phyloP scores from a whole-genome alignment of 2,113 vertebrate genomes.

The Menidia beryllina region DNA sequence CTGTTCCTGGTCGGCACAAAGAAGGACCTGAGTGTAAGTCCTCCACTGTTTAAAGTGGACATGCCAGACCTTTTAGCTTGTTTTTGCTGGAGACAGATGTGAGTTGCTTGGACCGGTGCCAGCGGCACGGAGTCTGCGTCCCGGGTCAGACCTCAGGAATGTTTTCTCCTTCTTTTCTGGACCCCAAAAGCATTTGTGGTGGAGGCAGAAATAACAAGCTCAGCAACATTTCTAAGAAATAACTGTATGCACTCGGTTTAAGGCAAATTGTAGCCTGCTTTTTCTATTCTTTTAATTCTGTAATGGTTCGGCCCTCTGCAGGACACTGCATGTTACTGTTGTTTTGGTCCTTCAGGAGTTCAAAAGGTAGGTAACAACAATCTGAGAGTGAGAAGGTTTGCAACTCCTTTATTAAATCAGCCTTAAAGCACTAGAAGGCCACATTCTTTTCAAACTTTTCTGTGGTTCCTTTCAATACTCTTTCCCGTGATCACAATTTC shows the following conservation, averaged over 20 bases:
- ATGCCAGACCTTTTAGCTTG: conserved; percentile 1
- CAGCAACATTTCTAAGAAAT: background rate
- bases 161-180: conserved; percentile 32
- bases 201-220: background rate
- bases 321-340: background rate
- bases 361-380: background rate
- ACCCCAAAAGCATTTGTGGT: conserved; percentile 15
- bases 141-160: conserved; percentile 60
- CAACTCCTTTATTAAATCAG: too few species aligned
- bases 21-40: conserved; percentile 91
- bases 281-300: background rate
- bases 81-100: conserved; percentile 32
- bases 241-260: background rate
- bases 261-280: background rate
- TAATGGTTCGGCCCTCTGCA: background rate
- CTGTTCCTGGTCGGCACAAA: conserved; percentile 92
- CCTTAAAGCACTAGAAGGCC: too few species aligned
- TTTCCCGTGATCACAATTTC: too few species aligned
- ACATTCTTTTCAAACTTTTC: too few species aligned
- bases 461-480: too few species aligned
- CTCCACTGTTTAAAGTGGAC: conserved; percentile 8
- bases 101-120: conserved; percentile 35
- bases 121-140: conserved; percentile 17
- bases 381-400: too few species aligned
- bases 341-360: background rate